Conservation (phyloP, 2,113 vertebrate genomes). For the Tilapia sparmanii region DNA sequence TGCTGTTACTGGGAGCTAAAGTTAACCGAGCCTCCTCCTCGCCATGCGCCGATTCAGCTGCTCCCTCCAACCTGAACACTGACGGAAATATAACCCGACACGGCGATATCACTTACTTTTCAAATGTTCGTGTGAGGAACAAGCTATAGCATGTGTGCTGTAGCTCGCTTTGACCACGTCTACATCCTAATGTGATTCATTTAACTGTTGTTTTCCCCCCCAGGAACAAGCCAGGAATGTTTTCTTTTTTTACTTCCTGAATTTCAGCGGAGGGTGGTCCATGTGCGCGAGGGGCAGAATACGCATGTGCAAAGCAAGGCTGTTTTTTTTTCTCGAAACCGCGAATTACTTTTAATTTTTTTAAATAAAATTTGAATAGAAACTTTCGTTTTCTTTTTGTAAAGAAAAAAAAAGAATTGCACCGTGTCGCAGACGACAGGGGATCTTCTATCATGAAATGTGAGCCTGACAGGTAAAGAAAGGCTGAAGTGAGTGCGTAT, state of each 20-base stretch:
- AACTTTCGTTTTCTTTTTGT: not conserved
- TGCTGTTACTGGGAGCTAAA: slow-evolving; percentile 15
- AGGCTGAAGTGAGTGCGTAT: not conserved
- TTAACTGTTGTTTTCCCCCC: not conserved
- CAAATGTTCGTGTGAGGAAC: not conserved
- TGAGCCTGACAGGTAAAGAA: not conserved
- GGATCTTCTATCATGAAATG: not conserved
- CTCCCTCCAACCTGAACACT: not conserved
- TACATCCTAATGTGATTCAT: slow-evolving; percentile 42
- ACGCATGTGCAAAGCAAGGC: slow-evolving; percentile 30
- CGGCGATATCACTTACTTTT: slow-evolving; percentile 46
- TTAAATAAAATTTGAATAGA: accelerated
- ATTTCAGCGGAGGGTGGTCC: slow-evolving; percentile 43
- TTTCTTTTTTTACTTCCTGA: slow-evolving; percentile 69
- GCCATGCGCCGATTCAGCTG: not conserved
- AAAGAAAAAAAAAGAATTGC: not conserved
- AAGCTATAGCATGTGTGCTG: slow-evolving; percentile 19
- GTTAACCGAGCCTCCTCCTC: not conserved
- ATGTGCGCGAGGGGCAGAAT: slow-evolving; percentile 16
- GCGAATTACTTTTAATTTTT: not conserved
- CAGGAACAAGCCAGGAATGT: slow-evolving; percentile 37
- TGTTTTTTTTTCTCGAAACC: not conserved
- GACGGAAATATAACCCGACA: not conserved
- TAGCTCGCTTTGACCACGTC: not conserved
- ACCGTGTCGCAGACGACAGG: not conserved